These are phyloP conservation scores for Coregonus clupeaformis DNA, from an alignment of 2,113 vertebrate species.

Conservation along the genomic window DNA sequence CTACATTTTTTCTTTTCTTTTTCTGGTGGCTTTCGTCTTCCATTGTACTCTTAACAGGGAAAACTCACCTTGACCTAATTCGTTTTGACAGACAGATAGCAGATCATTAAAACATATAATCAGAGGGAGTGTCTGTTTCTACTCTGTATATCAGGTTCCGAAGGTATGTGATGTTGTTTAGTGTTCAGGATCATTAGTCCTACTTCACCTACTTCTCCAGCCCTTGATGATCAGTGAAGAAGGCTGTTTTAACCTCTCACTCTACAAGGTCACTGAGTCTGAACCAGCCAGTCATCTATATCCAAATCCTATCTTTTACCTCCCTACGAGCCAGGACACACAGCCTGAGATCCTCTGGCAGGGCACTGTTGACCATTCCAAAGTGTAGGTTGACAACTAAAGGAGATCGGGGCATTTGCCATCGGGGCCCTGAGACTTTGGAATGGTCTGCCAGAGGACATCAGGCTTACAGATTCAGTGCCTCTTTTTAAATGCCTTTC, in stretches of 20 bases:
- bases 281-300: neutral
- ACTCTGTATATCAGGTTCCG: neutral
- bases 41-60: neutral
- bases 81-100: neutral
- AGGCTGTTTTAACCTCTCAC: neutral
- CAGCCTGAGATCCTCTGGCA: too few species aligned
- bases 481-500: too few species aligned
- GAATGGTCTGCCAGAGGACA: too few species aligned
- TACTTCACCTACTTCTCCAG: neutral
- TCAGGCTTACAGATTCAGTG: too few species aligned
- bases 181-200: too few species aligned
- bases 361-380: too few species aligned
- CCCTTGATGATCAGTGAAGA: constrained; percentile 15
- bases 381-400: too few species aligned
- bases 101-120: neutral
- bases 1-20: too few species aligned
- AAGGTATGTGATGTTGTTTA: neutral
- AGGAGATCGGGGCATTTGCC: too few species aligned
- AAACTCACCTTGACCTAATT: neutral
- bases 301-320: too few species aligned
- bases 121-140: neutral
- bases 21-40: neutral
- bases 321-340: too few species aligned
- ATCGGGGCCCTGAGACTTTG: too few species aligned
- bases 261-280: neutral